A percentile compares a stretch with the other conserved stretches of the same genome.
Conservation (phyloP, 2,888 invertebrate genomes). For the Diploptera punctata region DNA sequence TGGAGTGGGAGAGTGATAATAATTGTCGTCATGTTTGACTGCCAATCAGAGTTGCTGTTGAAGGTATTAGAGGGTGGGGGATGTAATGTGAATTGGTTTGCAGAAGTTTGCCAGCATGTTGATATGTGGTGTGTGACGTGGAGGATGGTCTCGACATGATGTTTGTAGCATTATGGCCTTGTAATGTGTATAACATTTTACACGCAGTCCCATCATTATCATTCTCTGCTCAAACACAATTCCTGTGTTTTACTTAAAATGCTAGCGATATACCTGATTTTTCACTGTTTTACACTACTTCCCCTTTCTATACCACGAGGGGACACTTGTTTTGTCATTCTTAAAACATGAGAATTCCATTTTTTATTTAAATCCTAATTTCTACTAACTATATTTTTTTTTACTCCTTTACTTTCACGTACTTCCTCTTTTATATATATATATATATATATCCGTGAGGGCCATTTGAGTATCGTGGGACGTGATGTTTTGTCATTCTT, state of each 20-base stretch:
- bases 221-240: slow-evolving; percentile 5
- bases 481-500: no score
- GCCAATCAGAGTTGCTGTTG: slow-evolving; percentile 42
- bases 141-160: slow-evolving; percentile 16
- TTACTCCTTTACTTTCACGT: no score
- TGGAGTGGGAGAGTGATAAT: slow-evolving; percentile 39
- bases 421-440: no score
- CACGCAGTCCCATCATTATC: background rate
- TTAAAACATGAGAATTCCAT: no score
- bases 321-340: no score
- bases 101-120: slow-evolving; percentile 26
- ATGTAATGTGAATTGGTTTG: slow-evolving; percentile 30
- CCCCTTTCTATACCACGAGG: no score
- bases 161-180: slow-evolving; percentile 25
- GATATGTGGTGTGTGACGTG: slow-evolving; percentile 16
- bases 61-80: slow-evolving; percentile 32
- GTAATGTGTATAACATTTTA: no score
- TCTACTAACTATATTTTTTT: no score
- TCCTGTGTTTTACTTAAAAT: background rate
- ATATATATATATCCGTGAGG: no score
- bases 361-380: no score
- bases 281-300: no score
- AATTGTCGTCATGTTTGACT: slow-evolving; percentile 44
- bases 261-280: background rate
- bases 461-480: no score